Evolutionary conservation across 1,140 invertebrate species (phyloP).

Genomic region (Diachasma alloeum): DNA sequence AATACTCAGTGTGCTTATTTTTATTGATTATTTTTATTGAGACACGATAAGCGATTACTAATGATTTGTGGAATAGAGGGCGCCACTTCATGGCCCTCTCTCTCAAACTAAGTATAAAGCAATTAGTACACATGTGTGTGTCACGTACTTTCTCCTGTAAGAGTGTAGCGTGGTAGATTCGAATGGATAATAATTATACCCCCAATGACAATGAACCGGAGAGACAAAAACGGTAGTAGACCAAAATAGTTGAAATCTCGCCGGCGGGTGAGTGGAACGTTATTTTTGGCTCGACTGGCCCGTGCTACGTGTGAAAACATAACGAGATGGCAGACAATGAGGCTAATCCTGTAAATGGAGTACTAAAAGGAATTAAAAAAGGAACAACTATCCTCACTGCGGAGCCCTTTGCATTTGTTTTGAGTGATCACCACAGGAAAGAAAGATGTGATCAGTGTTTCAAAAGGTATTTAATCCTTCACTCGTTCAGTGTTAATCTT

Average conservation of each 20-base stretch:
- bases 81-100: too few species aligned
- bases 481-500: background rate
- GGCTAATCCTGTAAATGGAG: background rate
- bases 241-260: constrained; percentile 13
- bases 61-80: too few species aligned
- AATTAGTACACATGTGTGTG: background rate
- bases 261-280: background rate
- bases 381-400: constrained; percentile 67
- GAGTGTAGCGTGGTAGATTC: background rate
- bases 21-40: too few species aligned
- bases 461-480: constrained; percentile 62
- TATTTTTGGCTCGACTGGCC: background rate
- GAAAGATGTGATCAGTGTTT: constrained; percentile 72
- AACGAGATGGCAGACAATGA: constrained; percentile 5
- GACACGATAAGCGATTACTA: too few species aligned
- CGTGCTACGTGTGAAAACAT: background rate
- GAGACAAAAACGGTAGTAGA: constrained; percentile 13
- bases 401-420: constrained; percentile 70
- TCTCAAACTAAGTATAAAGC: too few species aligned
- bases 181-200: background rate
- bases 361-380: constrained; percentile 42
- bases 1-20: too few species aligned
- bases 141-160: background rate
- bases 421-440: constrained; percentile 68
- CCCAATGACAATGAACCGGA: background rate